Percentiles rank a stretch among this genome's conserved stretches.
phyloP scores from a whole-genome alignment of 2,888 invertebrate species.

The Netelia melanura region DNA sequence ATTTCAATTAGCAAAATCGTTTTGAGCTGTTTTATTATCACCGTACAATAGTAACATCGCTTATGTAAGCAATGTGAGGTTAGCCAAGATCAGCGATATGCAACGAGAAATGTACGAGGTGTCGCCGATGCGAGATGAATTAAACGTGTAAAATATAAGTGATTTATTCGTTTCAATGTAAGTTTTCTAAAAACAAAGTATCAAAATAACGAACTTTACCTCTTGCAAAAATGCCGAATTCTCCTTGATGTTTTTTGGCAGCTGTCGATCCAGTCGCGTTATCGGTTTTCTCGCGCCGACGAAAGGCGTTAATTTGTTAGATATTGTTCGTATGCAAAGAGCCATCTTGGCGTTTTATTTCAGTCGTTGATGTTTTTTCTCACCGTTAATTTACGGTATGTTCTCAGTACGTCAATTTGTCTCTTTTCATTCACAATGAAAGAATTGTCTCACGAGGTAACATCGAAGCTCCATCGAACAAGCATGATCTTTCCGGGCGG shows the following conservation, averaged over 20 bases:
- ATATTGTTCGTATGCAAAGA: conserved; percentile 86
- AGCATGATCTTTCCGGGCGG: conserved; percentile 38
- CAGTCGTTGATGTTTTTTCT: conserved; percentile 60
- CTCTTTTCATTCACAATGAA: conserved; percentile 23
- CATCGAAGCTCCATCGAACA: conserved; percentile 36
- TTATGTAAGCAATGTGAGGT: conserved; percentile 79
- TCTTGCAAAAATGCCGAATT: conserved; percentile 86
- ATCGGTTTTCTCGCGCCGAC: conserved; percentile 86
- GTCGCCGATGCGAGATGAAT: conserved; percentile 9
- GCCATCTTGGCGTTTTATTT: conserved; percentile 84
- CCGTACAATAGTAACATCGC: conserved; percentile 30
- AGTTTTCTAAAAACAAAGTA: background rate
- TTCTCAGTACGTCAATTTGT: conserved; percentile 16
- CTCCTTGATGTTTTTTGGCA: conserved; percentile 81
- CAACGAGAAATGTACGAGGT: conserved; percentile 46
- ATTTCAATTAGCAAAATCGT: background rate
- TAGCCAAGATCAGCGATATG: conserved; percentile 61
- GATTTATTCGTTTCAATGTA: background rate
- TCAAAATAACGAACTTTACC: conserved; percentile 81
- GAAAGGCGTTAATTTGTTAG: conserved; percentile 86
- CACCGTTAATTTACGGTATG: conserved; percentile 63
- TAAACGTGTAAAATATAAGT: too few relatives aligned
- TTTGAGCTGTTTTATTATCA: background rate
- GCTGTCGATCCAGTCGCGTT: conserved; percentile 86
- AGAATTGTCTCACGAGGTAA: conserved; percentile 50